Conservation (phyloP, 2,797 vertebrate species). For the Prunella strophiata region DNA sequence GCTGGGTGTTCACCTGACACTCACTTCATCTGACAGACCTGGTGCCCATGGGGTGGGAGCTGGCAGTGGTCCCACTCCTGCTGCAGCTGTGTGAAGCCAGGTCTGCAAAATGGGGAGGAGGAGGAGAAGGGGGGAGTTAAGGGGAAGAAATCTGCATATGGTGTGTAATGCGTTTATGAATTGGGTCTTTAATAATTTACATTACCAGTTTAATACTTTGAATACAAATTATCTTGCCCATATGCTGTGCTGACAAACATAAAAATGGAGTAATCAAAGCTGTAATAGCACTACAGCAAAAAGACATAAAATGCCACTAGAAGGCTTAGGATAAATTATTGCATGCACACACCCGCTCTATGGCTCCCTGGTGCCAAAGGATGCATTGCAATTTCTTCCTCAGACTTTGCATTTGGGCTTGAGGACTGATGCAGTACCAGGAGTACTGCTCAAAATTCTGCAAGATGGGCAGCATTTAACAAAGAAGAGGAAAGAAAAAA, state of each 20-base stretch:
- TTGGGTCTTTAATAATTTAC: conserved; percentile 79
- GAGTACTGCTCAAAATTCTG: neutral
- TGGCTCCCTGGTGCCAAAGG: conserved; percentile 69
- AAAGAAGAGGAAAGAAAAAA: neutral
- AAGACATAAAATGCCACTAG: conserved; percentile 75
- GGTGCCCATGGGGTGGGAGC: neutral
- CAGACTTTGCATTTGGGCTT: conserved; percentile 50
- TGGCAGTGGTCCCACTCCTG: fast-evolving
- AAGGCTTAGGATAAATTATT: conserved; percentile 76
- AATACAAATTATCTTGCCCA: conserved; percentile 78
- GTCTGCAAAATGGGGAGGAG: conserved; percentile 6
- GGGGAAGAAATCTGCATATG: conserved; percentile 60
- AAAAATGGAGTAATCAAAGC: conserved; percentile 79
- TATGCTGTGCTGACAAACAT: conserved; percentile 77
- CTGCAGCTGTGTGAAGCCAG: neutral
- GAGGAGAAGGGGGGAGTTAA: neutral
- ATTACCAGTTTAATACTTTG: conserved; percentile 76
- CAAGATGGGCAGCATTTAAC: neutral
- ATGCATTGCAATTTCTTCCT: conserved; percentile 68
- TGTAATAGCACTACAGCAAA: conserved; percentile 75
- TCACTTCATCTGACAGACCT: fast-evolving
- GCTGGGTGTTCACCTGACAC: neutral
- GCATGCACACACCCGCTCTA: conserved; percentile 58
- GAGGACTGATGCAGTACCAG: conserved; percentile 31
- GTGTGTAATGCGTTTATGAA: conserved; percentile 70